These are phyloP conservation scores for Lycaon pictus DNA, from an alignment of 2,113 vertebrate species.

Conservation along the genomic window DNA sequence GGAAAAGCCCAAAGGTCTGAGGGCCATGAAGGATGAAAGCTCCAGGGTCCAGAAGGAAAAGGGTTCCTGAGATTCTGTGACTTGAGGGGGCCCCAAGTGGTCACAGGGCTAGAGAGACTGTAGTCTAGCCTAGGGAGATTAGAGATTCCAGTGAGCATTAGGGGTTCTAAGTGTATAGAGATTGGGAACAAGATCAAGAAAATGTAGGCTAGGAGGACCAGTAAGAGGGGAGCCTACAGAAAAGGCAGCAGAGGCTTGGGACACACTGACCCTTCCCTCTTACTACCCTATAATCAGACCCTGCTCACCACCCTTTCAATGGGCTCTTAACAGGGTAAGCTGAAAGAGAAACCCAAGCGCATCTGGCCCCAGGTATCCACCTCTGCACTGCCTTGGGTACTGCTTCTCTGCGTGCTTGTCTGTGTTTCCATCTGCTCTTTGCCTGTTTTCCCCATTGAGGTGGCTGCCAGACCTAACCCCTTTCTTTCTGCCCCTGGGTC, in stretches of 20 bases:
- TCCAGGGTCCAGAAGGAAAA: conserved; percentile 15
- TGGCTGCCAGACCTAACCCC: conserved; percentile 58
- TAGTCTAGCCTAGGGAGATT: not conserved
- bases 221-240: not conserved
- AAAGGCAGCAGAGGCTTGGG: conserved; percentile 16
- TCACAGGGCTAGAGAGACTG: conserved; percentile 19
- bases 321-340: conserved; percentile 95
- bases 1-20: not conserved
- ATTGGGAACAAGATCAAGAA: conserved; percentile 9
- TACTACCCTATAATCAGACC: not conserved
- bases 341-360: conserved; percentile 93
- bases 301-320: conserved; percentile 84
- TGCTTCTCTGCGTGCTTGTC: conserved; percentile 59
- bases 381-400: conserved; percentile 67
- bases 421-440: conserved; percentile 73
- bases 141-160: not conserved
- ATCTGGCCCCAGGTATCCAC: conserved; percentile 94
- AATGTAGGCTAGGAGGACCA: conserved; percentile 33
- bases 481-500: not conserved
- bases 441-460: conserved; percentile 71
- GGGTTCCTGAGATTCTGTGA: conserved; percentile 29
- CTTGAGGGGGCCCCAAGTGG: not conserved
- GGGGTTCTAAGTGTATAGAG: not conserved
- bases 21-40: not conserved
- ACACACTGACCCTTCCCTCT: conserved; percentile 14